phyloP scores from a whole-genome alignment of 1,140 invertebrate genomes.

The Neodiprion lecontei region DNA sequence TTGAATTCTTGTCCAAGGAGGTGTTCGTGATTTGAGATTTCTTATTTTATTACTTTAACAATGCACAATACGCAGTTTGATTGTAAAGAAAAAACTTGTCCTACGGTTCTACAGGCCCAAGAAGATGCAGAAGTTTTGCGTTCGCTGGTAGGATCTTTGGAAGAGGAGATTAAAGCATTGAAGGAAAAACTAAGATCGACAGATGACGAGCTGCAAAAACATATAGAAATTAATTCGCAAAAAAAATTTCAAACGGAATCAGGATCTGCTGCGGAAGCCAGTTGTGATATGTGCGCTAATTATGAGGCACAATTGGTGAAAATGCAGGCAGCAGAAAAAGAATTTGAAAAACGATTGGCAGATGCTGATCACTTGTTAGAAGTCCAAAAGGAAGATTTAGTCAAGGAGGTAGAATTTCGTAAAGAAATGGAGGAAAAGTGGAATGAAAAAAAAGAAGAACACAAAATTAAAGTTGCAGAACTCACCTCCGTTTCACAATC shows the following conservation, averaged over 20 bases:
- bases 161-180: constrained; percentile 89
- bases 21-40: background rate
- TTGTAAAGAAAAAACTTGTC: no score
- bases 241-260: constrained; percentile 41
- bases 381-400: constrained; percentile 69
- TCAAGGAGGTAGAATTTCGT: constrained; percentile 73
- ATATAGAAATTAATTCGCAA: constrained; percentile 52
- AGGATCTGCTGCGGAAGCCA: constrained; percentile 34
- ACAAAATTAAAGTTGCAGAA: constrained; percentile 74
- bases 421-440: constrained; percentile 88
- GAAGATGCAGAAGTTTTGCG: constrained; percentile 90
- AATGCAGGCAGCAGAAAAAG: constrained; percentile 68
- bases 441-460: constrained; percentile 81
- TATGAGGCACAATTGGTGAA: constrained; percentile 75
- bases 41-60: no score
- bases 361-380: constrained; percentile 67
- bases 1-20: background rate
- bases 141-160: constrained; percentile 87
- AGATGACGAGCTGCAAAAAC: constrained; percentile 80
- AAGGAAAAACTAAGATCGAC: constrained; percentile 87
- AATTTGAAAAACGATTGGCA: constrained; percentile 67
- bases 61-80: no score
- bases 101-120: constrained; percentile 68
- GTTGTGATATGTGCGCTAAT: constrained; percentile 77
- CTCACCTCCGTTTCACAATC: constrained; percentile 58